These are phyloP conservation scores for Neolamprologus tretocephalus DNA, from an alignment of 2,113 vertebrate genomes.

Conservation along the genomic window DNA sequence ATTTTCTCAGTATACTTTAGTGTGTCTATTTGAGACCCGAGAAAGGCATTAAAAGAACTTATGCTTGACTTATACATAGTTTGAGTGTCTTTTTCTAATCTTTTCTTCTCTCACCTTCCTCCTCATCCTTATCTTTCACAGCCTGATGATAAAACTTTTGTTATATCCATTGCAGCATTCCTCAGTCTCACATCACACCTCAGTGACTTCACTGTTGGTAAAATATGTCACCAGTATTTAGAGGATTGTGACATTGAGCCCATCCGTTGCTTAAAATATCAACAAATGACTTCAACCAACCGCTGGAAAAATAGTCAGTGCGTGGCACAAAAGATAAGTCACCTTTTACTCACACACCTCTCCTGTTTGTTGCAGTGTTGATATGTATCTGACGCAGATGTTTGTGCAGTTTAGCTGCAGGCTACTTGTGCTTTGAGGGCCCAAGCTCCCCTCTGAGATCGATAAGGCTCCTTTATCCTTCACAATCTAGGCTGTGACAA, in stretches of 20 bases:
- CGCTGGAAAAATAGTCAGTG: background rate
- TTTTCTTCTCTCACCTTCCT: background rate
- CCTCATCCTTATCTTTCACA: background rate
- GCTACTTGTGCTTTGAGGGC: background rate
- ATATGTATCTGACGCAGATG: background rate
- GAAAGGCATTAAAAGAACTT: background rate
- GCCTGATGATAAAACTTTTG: background rate
- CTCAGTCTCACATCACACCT: background rate
- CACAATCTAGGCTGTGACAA: background rate
- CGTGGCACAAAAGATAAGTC: background rate
- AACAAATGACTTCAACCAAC: background rate
- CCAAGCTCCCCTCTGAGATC: background rate
- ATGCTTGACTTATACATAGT: background rate
- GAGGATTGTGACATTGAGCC: background rate
- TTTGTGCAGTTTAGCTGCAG: background rate
- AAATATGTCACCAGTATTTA: background rate
- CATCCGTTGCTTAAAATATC: background rate
- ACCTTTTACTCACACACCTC: background rate
- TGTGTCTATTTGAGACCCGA: background rate
- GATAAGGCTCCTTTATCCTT: background rate
- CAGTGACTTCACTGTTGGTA: background rate
- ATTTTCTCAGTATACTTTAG: background rate
- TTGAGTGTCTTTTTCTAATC: background rate
- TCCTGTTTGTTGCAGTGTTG: background rate
- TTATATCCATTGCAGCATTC: background rate